phyloP scores from a whole-genome alignment of 2,888 invertebrate genomes.

The Mantis religiosa region DNA sequence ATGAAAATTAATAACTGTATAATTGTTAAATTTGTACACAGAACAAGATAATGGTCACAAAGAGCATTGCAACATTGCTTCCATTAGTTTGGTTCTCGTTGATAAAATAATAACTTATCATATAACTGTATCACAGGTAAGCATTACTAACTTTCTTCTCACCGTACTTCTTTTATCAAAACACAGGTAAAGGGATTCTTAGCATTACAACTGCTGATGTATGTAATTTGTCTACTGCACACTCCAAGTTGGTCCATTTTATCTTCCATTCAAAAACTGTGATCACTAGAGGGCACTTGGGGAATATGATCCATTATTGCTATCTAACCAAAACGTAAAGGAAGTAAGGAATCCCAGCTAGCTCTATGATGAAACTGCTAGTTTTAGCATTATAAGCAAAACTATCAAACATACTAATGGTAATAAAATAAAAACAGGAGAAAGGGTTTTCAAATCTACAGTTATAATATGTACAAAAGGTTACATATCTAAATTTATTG shows the following conservation, averaged over 20 bases:
- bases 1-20: neutral
- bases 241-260: neutral
- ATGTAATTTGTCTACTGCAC: neutral
- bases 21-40: neutral
- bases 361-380: neutral
- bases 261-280: neutral
- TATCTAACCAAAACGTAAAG: neutral
- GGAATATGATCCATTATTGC: neutral
- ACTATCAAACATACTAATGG: neutral
- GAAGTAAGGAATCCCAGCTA: neutral
- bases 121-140: neutral
- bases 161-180: neutral
- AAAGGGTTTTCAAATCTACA: neutral
- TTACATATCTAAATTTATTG: neutral
- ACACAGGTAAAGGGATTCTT: neutral
- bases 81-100: neutral
- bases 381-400: neutral
- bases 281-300: neutral
- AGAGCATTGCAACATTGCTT: neutral
- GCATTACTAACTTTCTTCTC: neutral
- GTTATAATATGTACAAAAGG: neutral
- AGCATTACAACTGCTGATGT: neutral
- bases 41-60: neutral
- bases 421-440: neutral
- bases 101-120: neutral